Evolutionary conservation across 1,140 invertebrate species (phyloP).

Genomic region (Ephestia elutella): DNA sequence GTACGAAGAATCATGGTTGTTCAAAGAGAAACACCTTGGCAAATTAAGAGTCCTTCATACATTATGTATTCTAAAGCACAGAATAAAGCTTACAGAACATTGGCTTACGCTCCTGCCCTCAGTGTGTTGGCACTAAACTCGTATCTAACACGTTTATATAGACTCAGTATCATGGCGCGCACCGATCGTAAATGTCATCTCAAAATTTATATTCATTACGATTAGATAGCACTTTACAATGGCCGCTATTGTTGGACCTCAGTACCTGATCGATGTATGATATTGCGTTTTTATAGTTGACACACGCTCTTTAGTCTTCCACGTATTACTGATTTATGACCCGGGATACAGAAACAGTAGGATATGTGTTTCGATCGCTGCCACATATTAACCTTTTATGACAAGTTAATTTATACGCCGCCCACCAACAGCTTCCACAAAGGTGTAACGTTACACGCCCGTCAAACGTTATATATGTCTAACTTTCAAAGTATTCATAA

Average conservation of each 20-base stretch:
- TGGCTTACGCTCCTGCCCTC: background rate
- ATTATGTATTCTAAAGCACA: too few relatives aligned
- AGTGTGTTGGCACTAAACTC: constrained; percentile 49
- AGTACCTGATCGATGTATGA: constrained; percentile 66
- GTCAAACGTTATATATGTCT: constrained; percentile 25
- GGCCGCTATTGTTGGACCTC: constrained; percentile 56
- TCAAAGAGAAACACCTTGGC: too few relatives aligned
- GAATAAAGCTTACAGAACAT: background rate
- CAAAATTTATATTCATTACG: constrained; percentile 74
- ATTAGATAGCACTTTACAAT: constrained; percentile 68
- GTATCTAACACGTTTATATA: constrained; percentile 61
- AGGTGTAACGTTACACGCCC: constrained; percentile 38
- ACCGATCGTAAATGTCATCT: constrained; percentile 69
- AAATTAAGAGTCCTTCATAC: too few relatives aligned
- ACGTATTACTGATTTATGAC: constrained; percentile 41
- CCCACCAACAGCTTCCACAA: constrained; percentile 33
- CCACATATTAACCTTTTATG: constrained; percentile 48
- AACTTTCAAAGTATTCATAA: constrained; percentile 17
- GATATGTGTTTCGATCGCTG: constrained; percentile 37
- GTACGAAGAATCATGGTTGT: too few relatives aligned
- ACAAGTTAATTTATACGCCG: constrained; percentile 51
- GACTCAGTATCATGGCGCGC: constrained; percentile 61
- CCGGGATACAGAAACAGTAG: constrained; percentile 41
- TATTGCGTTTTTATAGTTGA: constrained; percentile 65
- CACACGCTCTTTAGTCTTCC: constrained; percentile 32